Evolutionary conservation across 2,797 vertebrate genomes (phyloP).

Genomic region (Scleropages formosus): DNA sequence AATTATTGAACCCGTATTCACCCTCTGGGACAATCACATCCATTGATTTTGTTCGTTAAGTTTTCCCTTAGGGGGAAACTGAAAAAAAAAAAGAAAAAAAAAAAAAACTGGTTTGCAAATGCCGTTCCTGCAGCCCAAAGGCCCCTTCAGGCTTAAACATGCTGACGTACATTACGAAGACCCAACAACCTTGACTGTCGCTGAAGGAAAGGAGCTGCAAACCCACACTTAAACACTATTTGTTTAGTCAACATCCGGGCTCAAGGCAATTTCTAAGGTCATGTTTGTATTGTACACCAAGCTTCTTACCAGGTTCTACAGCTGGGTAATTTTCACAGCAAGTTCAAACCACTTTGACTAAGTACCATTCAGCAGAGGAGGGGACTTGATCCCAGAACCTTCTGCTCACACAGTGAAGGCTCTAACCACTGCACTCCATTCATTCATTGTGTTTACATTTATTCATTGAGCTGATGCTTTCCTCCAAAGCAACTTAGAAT

Average conservation of each 20-base stretch:
- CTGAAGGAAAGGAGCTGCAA: conserved; percentile 1
- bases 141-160: neutral
- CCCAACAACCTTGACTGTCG: neutral
- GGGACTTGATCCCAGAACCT: no score
- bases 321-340: no score
- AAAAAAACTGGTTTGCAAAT: neutral
- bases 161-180: neutral
- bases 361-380: no score
- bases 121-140: neutral
- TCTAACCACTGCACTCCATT: no score
- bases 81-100: neutral
- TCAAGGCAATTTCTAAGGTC: no score
- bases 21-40: conserved; percentile 5
- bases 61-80: neutral
- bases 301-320: no score
- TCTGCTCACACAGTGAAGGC: no score
- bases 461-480: no score
- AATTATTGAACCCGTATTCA: neutral
- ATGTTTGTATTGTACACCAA: no score
- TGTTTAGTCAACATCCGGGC: neutral
- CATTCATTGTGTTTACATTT: no score
- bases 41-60: neutral
- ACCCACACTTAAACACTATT: neutral
- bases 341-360: no score
- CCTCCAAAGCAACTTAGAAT: no score